Evolutionary conservation across 2,888 invertebrate genomes (phyloP).

Genomic region (Unio pictorum): DNA sequence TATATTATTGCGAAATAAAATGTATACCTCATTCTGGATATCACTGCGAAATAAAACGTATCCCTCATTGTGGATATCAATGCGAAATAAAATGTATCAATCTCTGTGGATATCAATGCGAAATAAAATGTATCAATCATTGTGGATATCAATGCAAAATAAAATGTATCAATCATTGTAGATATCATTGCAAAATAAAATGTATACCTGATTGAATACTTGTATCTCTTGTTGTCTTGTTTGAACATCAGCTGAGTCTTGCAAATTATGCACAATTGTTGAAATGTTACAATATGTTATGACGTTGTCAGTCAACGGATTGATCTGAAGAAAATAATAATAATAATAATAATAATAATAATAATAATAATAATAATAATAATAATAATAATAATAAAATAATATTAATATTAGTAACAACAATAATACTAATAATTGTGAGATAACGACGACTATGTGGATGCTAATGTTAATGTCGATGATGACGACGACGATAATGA

Average conservation of each 20-base stretch:
- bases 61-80: slow-evolving; percentile 45
- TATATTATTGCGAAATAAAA: slow-evolving; percentile 56
- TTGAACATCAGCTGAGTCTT: slow-evolving; percentile 45
- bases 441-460: no score
- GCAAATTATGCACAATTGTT: no score
- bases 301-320: slow-evolving; percentile 24
- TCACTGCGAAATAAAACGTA: slow-evolving; percentile 57
- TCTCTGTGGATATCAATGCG: slow-evolving; percentile 4
- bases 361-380: no score
- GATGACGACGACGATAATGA: no score
- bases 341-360: no score
- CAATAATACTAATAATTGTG: no score
- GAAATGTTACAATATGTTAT: slow-evolving; percentile 33
- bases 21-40: slow-evolving; percentile 47
- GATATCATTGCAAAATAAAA: slow-evolving; percentile 57
- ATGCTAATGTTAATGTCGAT: no score
- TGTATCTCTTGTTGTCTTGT: slow-evolving; percentile 48
- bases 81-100: no score
- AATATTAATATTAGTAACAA: no score
- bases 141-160: slow-evolving; percentile 60
- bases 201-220: slow-evolving; percentile 55
- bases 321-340: slow-evolving; percentile 8
- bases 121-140: slow-evolving; percentile 64
- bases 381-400: no score
- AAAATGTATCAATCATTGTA: slow-evolving; percentile 46